These are phyloP conservation scores for Ceriagrion tenellum DNA, from an alignment of 2,888 invertebrate species.

Conservation along the genomic window DNA sequence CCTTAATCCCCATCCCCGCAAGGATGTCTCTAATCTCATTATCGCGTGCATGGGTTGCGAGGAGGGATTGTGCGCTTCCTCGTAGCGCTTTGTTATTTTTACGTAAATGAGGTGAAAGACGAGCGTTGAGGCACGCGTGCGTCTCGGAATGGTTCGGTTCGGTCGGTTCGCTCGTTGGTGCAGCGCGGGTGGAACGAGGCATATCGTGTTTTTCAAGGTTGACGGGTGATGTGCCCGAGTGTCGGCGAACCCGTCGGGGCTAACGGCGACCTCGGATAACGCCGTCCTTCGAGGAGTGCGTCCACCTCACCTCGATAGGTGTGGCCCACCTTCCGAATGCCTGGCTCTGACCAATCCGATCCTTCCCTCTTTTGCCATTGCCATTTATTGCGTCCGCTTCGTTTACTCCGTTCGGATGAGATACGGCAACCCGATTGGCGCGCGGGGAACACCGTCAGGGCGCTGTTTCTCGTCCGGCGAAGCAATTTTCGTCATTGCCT, in stretches of 20 bases:
- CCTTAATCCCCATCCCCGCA: not conserved
- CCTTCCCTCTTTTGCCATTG: not conserved
- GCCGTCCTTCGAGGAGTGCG: slow-evolving; percentile 49
- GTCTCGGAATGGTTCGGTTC: not conserved
- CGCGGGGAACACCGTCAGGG: not conserved
- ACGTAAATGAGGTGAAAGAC: slow-evolving; percentile 27
- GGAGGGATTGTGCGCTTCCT: not conserved
- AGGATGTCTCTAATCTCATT: slow-evolving; percentile 12
- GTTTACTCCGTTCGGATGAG: not conserved
- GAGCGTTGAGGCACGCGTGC: not conserved
- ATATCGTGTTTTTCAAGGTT: slow-evolving; percentile 26
- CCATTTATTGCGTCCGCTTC: slow-evolving; percentile 2
- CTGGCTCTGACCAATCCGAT: not conserved
- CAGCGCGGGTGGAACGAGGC: slow-evolving; percentile 26
- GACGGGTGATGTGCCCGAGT: slow-evolving; percentile 32
- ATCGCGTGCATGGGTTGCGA: not conserved
- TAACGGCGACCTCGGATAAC: slow-evolving; percentile 60
- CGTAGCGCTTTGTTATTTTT: slow-evolving; percentile 7
- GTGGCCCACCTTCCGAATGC: slow-evolving; percentile 35
- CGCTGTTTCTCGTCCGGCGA: not conserved
- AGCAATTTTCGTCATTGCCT: not conserved
- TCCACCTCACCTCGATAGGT: slow-evolving; percentile 52
- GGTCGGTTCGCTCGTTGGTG: too few species aligned
- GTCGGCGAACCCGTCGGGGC: slow-evolving; percentile 43
- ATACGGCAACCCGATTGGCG: not conserved